Evolutionary conservation across 2,113 vertebrate species (phyloP), one percentile per base, ranked within the genome.

Genomic region (Brachionichthys hirsutus): DNA sequence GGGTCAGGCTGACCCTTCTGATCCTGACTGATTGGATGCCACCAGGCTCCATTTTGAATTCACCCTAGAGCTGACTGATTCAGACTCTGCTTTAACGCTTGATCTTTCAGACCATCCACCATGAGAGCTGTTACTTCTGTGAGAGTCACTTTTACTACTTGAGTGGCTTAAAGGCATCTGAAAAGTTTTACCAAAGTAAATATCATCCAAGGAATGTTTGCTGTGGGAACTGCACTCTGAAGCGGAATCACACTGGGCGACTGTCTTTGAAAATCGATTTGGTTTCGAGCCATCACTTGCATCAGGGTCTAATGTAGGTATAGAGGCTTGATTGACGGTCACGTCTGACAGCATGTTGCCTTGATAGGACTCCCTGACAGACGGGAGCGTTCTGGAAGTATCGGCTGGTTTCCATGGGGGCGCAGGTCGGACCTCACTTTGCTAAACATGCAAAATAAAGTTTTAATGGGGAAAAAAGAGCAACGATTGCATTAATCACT

Each of bases 151-250:
- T 12, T 62, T 81, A 30, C 46, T 67, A 14, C 38, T 34, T 2
- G 16, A 43, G 7, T 19, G 74, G 16, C 38, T 68, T 20, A 22
- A 35, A 10, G 48, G 51, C 20, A 52, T 55, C 50, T 59, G 65
- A 51, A 70, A 75, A 9, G 48, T 54, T 67, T 80, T 70, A 53
- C 63, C 30, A 16, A 61, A 42, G 38, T 54, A 72, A 63, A 53
- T 30, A 35, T 48, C 47, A 22, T 70, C 65, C 4, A 64, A 72
- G 12, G 76, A 83, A 35, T 66, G 80, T 13, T 77, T 82, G 58
- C 73, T 72, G 10, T 1, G 16, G 47, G 64, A 55, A 52, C 81
- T 87, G 62, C 35, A 58, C 43, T 89, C 82, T 12, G 82, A 80
- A 14, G 49, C 67, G 0, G 73, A 81, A 36, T 76, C 78, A 5